Evolutionary conservation across 2,888 invertebrate species (phyloP).

Genomic region (Zygothrica quintamaculata): DNA sequence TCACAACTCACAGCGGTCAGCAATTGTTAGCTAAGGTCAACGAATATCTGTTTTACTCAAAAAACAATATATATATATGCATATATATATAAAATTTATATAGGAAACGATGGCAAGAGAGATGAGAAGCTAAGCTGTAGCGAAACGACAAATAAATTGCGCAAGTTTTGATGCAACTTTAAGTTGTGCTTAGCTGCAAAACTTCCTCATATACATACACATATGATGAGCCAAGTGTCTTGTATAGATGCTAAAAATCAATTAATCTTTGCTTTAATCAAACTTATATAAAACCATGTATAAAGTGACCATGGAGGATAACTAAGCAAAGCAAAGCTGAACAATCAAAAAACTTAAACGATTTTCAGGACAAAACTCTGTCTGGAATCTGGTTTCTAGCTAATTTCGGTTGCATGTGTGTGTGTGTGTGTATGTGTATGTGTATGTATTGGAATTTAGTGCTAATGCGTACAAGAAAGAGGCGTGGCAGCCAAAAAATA

Average conservation of each 20-base stretch:
- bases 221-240: slow-evolving; percentile 17
- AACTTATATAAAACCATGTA: too few relatives aligned
- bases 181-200: not conserved
- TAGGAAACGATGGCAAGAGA: too few relatives aligned
- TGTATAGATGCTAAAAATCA: slow-evolving; percentile 6
- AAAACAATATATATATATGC: not conserved
- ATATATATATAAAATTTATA: not conserved
- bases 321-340: not conserved
- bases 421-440: slow-evolving; percentile 2
- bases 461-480: slow-evolving; percentile 75
- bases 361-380: too few relatives aligned
- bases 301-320: too few relatives aligned
- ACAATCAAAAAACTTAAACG: not conserved
- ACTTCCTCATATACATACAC: not conserved
- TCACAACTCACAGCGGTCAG: slow-evolving; percentile 59
- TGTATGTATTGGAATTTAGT: slow-evolving; percentile 60
- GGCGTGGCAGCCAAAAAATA: slow-evolving; percentile 69
- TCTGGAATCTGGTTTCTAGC: too few relatives aligned
- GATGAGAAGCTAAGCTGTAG: too few relatives aligned
- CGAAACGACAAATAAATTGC: slow-evolving; percentile 38
- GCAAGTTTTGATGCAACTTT: slow-evolving; percentile 41
- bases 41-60: slow-evolving; percentile 31
- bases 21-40: slow-evolving; percentile 46
- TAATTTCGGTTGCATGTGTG: not conserved
- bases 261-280: slow-evolving; percentile 13